Conservation (phyloP, 2,113 vertebrate species). For the Actenoides lindsayi region DNA sequence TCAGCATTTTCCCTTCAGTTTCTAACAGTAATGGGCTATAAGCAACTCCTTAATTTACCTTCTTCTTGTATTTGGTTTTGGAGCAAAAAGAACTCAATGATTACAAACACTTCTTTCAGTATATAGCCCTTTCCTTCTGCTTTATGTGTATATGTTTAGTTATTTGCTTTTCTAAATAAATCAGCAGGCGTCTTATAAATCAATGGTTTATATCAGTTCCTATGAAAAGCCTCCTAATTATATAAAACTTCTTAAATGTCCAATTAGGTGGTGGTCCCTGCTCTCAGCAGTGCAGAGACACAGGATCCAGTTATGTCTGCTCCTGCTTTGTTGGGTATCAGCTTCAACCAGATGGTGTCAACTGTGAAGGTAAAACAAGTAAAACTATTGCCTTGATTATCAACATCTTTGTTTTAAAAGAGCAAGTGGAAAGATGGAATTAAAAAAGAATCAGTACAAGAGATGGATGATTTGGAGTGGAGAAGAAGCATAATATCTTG, state of each 20-base stretch:
- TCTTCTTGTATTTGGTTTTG: neutral
- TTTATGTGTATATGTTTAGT: neutral
- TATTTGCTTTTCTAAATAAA: neutral
- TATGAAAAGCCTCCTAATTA: neutral
- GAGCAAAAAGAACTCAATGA: neutral
- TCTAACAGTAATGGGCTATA: neutral
- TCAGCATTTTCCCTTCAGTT: neutral
- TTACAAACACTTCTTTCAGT: neutral
- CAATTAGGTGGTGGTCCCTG: conserved; percentile 84
- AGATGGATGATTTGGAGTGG: neutral
- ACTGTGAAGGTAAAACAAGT: conserved; percentile 86
- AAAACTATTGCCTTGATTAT: neutral
- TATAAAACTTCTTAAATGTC: neutral
- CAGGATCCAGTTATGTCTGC: conserved; percentile 82
- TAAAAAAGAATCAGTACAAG: neutral
- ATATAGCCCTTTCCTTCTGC: neutral
- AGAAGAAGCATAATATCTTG: neutral
- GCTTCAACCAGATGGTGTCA: conserved; percentile 86
- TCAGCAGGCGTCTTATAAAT: neutral
- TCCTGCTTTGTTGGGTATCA: conserved; percentile 89
- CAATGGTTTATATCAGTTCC: neutral
- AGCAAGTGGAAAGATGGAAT: neutral
- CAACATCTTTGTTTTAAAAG: neutral
- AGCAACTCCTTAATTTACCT: neutral
- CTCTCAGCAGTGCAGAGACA: conserved; percentile 86